phyloP scores from a whole-genome alignment of 2,113 vertebrate species.

The Ursus arctos region DNA sequence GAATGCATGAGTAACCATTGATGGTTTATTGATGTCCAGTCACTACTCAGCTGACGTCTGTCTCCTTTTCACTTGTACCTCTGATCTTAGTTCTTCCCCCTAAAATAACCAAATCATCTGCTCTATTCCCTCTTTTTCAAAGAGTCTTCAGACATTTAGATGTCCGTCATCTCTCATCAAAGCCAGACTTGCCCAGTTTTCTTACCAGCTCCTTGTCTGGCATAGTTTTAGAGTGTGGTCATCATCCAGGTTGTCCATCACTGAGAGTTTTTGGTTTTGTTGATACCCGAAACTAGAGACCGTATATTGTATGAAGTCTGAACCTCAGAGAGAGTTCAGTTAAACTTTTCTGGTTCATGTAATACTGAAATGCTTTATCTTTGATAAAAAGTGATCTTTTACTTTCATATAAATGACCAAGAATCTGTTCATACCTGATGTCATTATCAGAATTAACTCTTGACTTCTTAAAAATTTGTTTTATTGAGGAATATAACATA shows the following conservation, averaged over 20 bases:
- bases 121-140: not conserved
- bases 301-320: not conserved
- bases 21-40: not conserved
- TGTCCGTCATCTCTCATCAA: not conserved
- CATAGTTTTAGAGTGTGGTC: constrained; percentile 6
- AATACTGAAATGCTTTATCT: constrained; percentile 20
- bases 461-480: constrained; percentile 65
- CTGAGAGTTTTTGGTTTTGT: constrained; percentile 32
- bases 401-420: constrained; percentile 18
- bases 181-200: not conserved
- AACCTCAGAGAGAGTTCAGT: not conserved
- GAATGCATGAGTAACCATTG: constrained; percentile 16
- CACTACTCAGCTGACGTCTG: not conserved
- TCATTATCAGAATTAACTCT: constrained; percentile 53
- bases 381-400: constrained; percentile 51
- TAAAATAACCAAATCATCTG: constrained; percentile 18
- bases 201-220: not conserved
- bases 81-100: constrained; percentile 14
- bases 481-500: constrained; percentile 53
- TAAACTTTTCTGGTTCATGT: constrained; percentile 35
- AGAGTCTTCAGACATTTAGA: constrained; percentile 45
- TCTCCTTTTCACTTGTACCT: constrained; percentile 35
- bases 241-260: not conserved
- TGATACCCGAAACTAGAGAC: not conserved
- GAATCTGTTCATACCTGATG: constrained; percentile 33